Base-by-base conservation (phyloP, 2,113 vertebrate genomes). In the Ursus arctos region DNA sequence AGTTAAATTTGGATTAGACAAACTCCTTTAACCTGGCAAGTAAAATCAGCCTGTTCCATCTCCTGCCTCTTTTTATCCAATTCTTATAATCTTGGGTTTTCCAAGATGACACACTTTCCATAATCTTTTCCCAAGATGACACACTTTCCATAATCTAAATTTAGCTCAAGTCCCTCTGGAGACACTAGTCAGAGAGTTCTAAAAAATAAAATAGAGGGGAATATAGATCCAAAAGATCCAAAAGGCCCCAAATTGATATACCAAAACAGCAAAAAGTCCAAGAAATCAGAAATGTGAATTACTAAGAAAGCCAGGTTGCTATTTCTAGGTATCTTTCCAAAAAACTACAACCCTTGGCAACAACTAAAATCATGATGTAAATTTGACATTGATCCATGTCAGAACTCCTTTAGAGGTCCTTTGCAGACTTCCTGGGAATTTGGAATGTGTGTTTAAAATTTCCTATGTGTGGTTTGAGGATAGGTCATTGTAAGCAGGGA, bases 81-180 rank as follows among this genome's bases (percentile, higher is more conserved):
- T 61, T 69, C 15, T 72, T 83, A 51, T 8, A 18, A 22, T 5
- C 6, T 51, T 79, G 19, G 10, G 33, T 51, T 71, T 83, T 33
- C 33, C 47, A 43, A 63, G 0, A 14, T 6, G 22, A 8, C 13
- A 9, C 33, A 7, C 1, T 7, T 79, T 31, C 33, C 1, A 6
- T 18, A 87, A 43, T 43, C 43, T 43, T 51, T 71, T 83, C 33
- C 33, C 47, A 43, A 63, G 0, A 14, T 6, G 22, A 8, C 13
- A 9, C 33, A 7, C 1, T 7, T 79, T 31, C 33, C 1, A 6
- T 18, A 87, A 43, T 43, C 43, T 43, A 43, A 43, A 43, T 43
- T 43, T 43, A 77, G 15, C 13, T 83, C 61, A 19, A 12, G 8
- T 91, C 15, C 24, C 6, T 28, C 6, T 33, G 63, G n/a, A 47